These are phyloP conservation scores for Lagorchestes hirsutus DNA, from an alignment of 2,797 vertebrate genomes.

Conservation along the genomic window DNA sequence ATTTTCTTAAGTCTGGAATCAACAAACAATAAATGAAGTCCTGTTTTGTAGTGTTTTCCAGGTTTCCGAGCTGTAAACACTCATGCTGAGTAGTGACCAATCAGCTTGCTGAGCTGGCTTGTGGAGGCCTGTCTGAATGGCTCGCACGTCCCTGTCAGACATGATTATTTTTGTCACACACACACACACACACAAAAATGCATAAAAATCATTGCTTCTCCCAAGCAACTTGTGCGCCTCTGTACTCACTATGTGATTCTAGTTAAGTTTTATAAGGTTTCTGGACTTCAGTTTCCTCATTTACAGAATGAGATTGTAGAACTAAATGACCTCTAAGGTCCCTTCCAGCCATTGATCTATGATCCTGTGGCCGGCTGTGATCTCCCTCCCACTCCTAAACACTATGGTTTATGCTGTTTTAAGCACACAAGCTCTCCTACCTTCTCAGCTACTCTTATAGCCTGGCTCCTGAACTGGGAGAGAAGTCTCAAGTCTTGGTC, in stretches of 20 bases:
- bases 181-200: not conserved
- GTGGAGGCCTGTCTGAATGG: not conserved
- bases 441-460: not conserved
- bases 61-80: not conserved
- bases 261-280: not conserved
- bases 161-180: not conserved
- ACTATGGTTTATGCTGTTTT: not conserved
- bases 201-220: not conserved
- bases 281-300: not conserved
- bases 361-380: not conserved
- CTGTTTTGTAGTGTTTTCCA: not conserved
- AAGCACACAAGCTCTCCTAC: not conserved
- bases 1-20: not conserved
- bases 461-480: not conserved
- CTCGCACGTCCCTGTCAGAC: not conserved
- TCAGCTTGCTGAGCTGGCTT: not conserved
- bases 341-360: not conserved
- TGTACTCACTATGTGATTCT: not conserved
- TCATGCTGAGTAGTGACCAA: not conserved
- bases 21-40: not conserved
- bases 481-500: not conserved
- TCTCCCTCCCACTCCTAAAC: not conserved
- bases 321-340: not conserved
- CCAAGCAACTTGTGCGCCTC: not conserved
- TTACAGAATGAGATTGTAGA: not conserved